Base-by-base conservation (phyloP, 2,797 vertebrate genomes). In the Enoplosus armatus region DNA sequence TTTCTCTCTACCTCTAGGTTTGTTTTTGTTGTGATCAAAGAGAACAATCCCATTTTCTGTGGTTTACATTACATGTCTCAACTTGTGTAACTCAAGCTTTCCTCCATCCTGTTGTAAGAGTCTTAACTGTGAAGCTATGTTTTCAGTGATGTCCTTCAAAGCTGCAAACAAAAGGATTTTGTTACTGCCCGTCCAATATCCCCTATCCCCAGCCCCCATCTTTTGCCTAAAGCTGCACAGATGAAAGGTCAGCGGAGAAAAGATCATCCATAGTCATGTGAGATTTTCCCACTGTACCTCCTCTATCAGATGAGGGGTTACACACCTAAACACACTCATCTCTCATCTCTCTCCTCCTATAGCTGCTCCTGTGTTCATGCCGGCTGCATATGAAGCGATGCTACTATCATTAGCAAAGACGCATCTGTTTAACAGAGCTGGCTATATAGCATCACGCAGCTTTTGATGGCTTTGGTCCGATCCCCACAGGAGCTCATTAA, bases 401-500 rank as follows among this genome's bases (percentile, higher is more conserved):
- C 69, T 67, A 72, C 74, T 82, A 89, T 90, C 87, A 90, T 92
- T 85, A 92, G 78, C 66, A 80, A 74, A 82, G 62, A 72, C 62
- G 26, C 86, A 87, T 91, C 83, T 92, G 89, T 90, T 93, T 89
- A 91, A 90, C 58, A 62, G 84, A 84, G 79, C 75, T 64, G 80
- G 70, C 79, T 67, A 59, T 89, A 76, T 63, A 72, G 82, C 83
- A 60, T 73, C 74, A 74, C 18, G 22, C 68, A 56, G 80, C 80
- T 85, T 94, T 89, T 94, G 87, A 94, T 91, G 85, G 82, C 80
- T 83, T 83, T 61, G 59, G 87, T 84, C 90, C 60, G 59, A 94
- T 92, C 91, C 94, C 92, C 93, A 89, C 68, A 85, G 93, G 94
- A 94, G 82, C 94, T 96, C 93, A 95, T 95, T 95, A 95, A 93